Evolutionary conservation across 2,113 vertebrate genomes (phyloP).

Genomic region (Pseudorhombus dupliciocellatus): DNA sequence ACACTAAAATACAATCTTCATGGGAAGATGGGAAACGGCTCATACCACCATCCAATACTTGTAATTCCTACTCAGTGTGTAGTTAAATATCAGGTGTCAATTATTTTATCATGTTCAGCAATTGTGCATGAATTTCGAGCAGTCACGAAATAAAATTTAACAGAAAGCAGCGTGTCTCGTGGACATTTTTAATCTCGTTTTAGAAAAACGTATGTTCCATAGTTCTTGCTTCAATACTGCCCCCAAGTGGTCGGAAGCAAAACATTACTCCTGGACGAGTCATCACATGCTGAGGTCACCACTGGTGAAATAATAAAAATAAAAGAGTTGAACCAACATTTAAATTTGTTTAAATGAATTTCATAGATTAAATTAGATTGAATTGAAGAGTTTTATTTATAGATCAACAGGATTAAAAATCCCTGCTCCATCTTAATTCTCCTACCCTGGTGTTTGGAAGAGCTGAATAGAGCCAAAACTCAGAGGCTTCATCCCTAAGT

Average conservation of each 20-base stretch:
- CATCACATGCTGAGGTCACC: slow-evolving; percentile 1
- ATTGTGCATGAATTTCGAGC: slow-evolving; percentile 44
- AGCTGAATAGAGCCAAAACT: slow-evolving; percentile 26
- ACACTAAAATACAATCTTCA: background rate
- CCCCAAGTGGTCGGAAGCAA: slow-evolving; percentile 67
- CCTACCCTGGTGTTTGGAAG: background rate
- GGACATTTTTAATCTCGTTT: slow-evolving; percentile 19
- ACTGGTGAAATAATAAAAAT: background rate
- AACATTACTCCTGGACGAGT: slow-evolving; percentile 10
- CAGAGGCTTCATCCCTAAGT: slow-evolving; percentile 37
- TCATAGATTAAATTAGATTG: background rate
- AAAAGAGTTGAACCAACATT: background rate
- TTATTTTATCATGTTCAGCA: slow-evolving; percentile 35
- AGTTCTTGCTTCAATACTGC: slow-evolving; percentile 78
- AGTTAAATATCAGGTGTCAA: slow-evolving; percentile 29
- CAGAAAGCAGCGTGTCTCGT: slow-evolving; percentile 26
- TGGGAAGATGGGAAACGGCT: slow-evolving; percentile 5
- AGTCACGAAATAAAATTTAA: slow-evolving; percentile 25
- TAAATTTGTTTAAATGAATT: background rate
- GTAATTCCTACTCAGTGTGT: slow-evolving; percentile 32
- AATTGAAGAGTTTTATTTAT: background rate
- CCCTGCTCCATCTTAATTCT: background rate
- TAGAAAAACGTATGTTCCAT: background rate
- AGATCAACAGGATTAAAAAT: background rate
- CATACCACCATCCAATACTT: slow-evolving; percentile 11